Conservation (phyloP, 2,888 invertebrate species). For the Vesta saturnalis region DNA sequence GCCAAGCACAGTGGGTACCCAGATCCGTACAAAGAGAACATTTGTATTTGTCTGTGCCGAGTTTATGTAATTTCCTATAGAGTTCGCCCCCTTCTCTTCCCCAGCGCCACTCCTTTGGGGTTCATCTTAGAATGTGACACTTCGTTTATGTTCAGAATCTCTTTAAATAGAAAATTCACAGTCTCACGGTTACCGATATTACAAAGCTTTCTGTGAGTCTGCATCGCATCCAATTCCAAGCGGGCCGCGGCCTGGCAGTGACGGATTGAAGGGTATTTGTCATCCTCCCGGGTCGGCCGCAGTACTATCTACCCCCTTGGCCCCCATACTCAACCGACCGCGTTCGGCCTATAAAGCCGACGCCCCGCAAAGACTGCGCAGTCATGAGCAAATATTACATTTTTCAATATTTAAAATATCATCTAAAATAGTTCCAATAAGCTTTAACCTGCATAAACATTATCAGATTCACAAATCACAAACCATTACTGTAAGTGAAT, state of each 20-base stretch:
- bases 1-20: constrained; percentile 59
- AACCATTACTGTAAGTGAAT: neutral
- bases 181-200: constrained; percentile 61
- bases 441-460: neutral
- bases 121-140: constrained; percentile 55
- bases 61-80: constrained; percentile 67
- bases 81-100: constrained; percentile 59
- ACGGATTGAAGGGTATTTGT: constrained; percentile 76
- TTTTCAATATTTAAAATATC: constrained; percentile 53
- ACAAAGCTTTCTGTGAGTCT: constrained; percentile 64
- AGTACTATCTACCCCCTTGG: constrained; percentile 59
- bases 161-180: constrained; percentile 45
- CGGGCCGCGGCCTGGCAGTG: constrained; percentile 69
- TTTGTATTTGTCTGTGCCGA: constrained; percentile 65
- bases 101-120: constrained; percentile 57
- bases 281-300: constrained; percentile 69
- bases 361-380: constrained; percentile 52
- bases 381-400: constrained; percentile 60
- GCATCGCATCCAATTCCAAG: constrained; percentile 65
- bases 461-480: neutral
- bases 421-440: constrained; percentile 4
- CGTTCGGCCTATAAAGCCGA: constrained; percentile 43
- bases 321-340: constrained; percentile 46
- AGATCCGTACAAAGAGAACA: constrained; percentile 64
- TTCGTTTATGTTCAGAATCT: constrained; percentile 27